Conservation (phyloP, 2,113 vertebrate genomes). For the Dendropsophus ebraccatus region DNA sequence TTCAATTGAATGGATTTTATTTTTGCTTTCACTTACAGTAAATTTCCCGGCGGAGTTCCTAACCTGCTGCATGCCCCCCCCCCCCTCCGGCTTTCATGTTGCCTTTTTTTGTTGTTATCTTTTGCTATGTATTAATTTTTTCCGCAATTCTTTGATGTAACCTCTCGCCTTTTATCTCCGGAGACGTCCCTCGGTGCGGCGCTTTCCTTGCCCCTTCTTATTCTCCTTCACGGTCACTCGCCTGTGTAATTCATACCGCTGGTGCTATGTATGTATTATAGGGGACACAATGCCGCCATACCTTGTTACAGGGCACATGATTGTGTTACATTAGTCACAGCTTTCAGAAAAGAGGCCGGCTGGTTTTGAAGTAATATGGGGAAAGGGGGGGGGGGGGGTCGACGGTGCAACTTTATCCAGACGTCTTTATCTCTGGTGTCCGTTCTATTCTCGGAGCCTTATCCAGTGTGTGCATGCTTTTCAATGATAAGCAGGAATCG, state of each 20-base stretch:
- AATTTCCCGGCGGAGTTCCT: not conserved
- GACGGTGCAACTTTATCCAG: not conserved
- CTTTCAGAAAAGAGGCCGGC: not conserved
- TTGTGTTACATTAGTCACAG: conserved; percentile 7
- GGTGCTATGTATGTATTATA: conserved; percentile 16
- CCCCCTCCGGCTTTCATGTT: not conserved
- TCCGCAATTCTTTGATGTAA: not conserved
- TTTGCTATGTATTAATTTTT: not conserved
- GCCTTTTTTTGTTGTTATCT: not conserved
- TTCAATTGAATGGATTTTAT: no score
- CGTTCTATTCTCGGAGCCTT: not conserved
- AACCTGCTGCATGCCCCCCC: not conserved
- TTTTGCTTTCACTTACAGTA: not conserved
- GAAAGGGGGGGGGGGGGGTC: not conserved
- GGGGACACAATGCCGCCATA: not conserved
- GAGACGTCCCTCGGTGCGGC: not conserved
- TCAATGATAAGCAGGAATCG: conserved; percentile 14
- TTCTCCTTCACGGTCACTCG: not conserved
- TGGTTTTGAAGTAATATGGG: not conserved
- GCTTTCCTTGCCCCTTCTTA: not conserved
- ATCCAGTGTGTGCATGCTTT: not conserved
- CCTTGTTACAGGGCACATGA: not conserved
- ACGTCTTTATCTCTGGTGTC: not conserved
- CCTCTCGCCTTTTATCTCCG: conserved; percentile 5
- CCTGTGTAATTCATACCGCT: conserved; percentile 1